These are phyloP conservation scores for Sitodiplosis mosellana DNA, from an alignment of 1,140 invertebrate genomes.

Conservation along the genomic window DNA sequence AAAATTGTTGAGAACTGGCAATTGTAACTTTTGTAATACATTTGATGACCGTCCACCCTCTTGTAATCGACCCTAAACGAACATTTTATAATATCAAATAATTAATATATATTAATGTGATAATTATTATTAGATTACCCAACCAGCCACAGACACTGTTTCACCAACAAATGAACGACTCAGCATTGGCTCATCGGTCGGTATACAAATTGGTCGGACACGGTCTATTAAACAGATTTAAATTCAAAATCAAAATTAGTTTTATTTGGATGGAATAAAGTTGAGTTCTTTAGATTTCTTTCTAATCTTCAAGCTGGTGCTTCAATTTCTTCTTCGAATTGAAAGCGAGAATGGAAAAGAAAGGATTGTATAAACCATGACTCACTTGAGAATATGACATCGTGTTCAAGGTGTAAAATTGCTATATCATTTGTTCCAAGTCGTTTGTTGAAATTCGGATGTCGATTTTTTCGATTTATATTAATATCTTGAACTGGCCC, in stretches of 20 bases:
- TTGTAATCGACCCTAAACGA: constrained; percentile 30
- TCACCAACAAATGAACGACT: constrained; percentile 28
- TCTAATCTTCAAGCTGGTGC: background rate
- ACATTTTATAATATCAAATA: no score
- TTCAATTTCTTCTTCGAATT: background rate
- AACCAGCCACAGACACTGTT: constrained; percentile 42
- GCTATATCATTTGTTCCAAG: constrained; percentile 5
- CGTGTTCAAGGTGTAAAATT: constrained; percentile 4
- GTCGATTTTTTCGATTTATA: background rate
- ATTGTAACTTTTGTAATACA: constrained; percentile 42
- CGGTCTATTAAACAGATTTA: constrained; percentile 31
- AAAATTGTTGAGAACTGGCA: constrained; percentile 44
- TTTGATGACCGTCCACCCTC: constrained; percentile 43
- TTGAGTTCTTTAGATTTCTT: no score
- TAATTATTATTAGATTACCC: no score
- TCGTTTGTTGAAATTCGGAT: background rate
- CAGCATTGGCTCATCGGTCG: constrained; percentile 29
- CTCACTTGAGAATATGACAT: constrained; percentile 5
- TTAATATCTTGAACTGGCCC: no score
- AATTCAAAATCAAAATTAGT: no score
- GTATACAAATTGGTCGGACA: constrained; percentile 61
- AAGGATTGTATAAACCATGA: background rate
- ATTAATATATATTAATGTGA: no score
- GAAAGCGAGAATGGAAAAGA: background rate
- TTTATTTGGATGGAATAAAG: constrained; percentile 6